Conservation (phyloP, 2,888 invertebrate genomes). For the Mythimna loreyi region DNA sequence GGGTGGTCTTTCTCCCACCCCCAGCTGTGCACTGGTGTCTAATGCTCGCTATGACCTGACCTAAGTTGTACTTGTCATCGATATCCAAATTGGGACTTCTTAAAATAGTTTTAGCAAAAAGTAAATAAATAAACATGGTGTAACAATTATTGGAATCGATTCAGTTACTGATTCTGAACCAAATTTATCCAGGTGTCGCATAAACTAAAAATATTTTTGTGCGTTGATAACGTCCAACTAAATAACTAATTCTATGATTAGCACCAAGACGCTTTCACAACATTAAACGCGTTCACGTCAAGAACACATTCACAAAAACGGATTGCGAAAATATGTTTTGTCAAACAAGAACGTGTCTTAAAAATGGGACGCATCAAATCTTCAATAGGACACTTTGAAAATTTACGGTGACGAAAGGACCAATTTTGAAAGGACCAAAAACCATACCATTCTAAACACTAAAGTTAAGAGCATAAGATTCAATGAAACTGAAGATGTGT, state of each 20-base stretch:
- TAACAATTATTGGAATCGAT: too few species aligned
- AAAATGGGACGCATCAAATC: conserved; percentile 87
- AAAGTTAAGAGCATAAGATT: conserved; percentile 42
- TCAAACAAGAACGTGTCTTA: conserved; percentile 72
- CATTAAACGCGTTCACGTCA: conserved; percentile 17
- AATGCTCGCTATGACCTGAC: too few species aligned
- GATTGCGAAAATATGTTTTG: conserved; percentile 79
- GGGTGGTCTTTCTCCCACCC: too few species aligned
- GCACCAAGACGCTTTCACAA: conserved; percentile 30
- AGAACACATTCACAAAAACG: conserved; percentile 42
- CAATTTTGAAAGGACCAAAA: conserved; percentile 17
- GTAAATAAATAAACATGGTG: too few species aligned
- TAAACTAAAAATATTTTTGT: too few species aligned
- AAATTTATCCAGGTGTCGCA: too few species aligned
- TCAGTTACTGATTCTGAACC: too few species aligned
- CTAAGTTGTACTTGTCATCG: too few species aligned
- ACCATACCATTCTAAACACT: conserved; percentile 56
- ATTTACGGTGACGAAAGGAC: conserved; percentile 67
- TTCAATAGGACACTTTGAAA: conserved; percentile 76
- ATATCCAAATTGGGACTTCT: too few species aligned
- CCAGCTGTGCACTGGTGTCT: too few species aligned
- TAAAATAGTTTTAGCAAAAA: too few species aligned
- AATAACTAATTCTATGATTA: not conserved
- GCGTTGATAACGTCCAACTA: too few species aligned
- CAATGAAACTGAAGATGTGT: conserved; percentile 13